Percentiles rank a stretch among this genome's conserved stretches.
These are phyloP conservation scores for Cheilosia pagana DNA, from an alignment of 2,888 invertebrate genomes.

Conservation along the genomic window DNA sequence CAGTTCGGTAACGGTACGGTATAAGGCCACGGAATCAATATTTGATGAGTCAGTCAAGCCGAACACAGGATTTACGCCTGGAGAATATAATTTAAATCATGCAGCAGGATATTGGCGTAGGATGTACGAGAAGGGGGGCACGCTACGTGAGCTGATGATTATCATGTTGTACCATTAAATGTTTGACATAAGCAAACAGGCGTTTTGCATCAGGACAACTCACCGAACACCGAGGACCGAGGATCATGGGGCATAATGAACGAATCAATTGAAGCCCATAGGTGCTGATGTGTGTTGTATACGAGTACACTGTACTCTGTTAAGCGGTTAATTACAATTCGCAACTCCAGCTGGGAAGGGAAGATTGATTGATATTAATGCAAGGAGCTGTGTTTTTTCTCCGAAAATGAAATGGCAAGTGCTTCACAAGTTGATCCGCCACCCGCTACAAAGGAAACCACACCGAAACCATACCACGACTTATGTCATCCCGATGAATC, in stretches of 20 bases:
- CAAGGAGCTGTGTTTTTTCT: constrained; percentile 10
- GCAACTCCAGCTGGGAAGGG: neutral
- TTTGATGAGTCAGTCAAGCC: constrained; percentile 66
- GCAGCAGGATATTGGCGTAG: constrained; percentile 35
- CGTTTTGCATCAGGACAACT: constrained; percentile 21
- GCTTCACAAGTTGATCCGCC: constrained; percentile 59
- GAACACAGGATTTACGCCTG: constrained; percentile 63
- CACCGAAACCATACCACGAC: constrained; percentile 1
- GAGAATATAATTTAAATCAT: constrained; percentile 71
- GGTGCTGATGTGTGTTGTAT: constrained; percentile 50
- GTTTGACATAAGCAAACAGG: constrained; percentile 71
- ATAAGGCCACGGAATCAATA: constrained; percentile 63
- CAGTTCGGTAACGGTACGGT: too few relatives aligned
- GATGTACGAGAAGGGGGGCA: neutral
- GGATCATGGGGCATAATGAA: constrained; percentile 50
- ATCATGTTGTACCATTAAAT: constrained; percentile 70
- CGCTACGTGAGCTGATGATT: constrained; percentile 53
- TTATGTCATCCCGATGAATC: constrained; percentile 27
- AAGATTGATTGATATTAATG: constrained; percentile 52
- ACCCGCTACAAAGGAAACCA: constrained; percentile 25
- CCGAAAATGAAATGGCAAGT: constrained; percentile 43
- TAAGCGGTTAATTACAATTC: constrained; percentile 62
- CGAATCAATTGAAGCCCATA: constrained; percentile 64
- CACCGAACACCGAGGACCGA: too few relatives aligned
- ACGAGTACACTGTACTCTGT: constrained; percentile 32